These are phyloP conservation scores for Branchipolynoe longqiensis DNA, from an alignment of 2,888 invertebrate genomes.

Conservation along the genomic window DNA sequence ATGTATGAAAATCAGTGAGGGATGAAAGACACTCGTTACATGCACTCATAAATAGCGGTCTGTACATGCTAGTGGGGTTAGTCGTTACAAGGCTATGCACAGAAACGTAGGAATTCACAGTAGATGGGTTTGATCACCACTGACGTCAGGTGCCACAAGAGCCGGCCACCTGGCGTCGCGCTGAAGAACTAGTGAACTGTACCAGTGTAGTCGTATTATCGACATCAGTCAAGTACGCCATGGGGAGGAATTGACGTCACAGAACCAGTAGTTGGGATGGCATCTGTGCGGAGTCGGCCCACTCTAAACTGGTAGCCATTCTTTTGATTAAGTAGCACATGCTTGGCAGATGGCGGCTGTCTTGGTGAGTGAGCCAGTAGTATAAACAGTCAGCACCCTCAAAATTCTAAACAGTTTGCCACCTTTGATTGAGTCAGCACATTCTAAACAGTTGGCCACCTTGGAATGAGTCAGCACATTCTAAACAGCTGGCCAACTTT, in stretches of 20 bases:
- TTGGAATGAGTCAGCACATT: too few species aligned
- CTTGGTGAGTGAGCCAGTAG: not conserved
- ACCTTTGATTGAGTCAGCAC: too few species aligned
- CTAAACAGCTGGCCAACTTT: too few species aligned
- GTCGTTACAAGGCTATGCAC: not conserved
- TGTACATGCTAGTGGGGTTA: not conserved
- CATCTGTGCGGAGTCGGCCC: not conserved
- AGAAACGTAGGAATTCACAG: not conserved
- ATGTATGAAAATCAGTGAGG: slow-evolving; percentile 40
- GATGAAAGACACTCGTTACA: slow-evolving; percentile 44
- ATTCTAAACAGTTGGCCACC: too few species aligned
- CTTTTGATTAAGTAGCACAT: not conserved
- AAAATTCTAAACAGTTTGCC: too few species aligned
- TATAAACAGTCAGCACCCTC: not conserved
- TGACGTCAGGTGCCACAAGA: too few species aligned
- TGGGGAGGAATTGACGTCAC: too few species aligned
- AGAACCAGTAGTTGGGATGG: not conserved
- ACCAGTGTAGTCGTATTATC: too few species aligned
- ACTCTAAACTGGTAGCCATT: not conserved
- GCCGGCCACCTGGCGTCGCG: too few species aligned
- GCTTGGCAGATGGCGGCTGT: not conserved
- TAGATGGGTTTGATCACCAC: not conserved
- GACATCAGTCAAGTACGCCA: too few species aligned
- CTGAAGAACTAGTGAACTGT: too few species aligned
- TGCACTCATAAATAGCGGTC: slow-evolving; percentile 26